Base-by-base conservation (phyloP, 1,140 invertebrate genomes). In the Paraescarpia echinospica region DNA sequence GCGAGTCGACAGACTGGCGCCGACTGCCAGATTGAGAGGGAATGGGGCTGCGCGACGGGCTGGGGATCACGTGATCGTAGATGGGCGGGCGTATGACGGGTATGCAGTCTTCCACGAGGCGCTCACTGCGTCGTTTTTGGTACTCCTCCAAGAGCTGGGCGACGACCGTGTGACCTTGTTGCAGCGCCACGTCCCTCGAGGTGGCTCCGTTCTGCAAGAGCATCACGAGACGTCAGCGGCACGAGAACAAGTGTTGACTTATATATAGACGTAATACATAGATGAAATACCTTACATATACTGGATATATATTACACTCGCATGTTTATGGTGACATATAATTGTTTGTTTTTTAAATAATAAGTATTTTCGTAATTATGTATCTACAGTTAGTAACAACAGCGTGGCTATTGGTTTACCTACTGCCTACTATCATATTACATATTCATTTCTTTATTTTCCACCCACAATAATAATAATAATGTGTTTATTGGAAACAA, bases 151-250 rank as follows among this genome's bases (percentile, higher is more conserved):
- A 92, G 4, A 93, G 59, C 88, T 93, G 92, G 1, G 93, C 89
- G 33, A 93, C 92, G 34, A 91, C 92, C 34, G 35, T 41, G 92
- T 92, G 92, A 77, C 93, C 93, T 89, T 93, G 93, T 89, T 93
- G 93, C 12, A 48, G 33, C 35, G 93, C 92, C 33, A 93, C 92
- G 48, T 93, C 93, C 51, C 51, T n/a, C 31, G 93, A n/a, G 27
- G 93, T 93, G 22, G 89, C 92, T 14, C 92, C 92, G 90, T 93
- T 93, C 93, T 93, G 35, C 27, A 92, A 92, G 35, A 77, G n/a
- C 34, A 48, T 35, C 35, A 41, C 33, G 18, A 51, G 34, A 34
- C 2, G 89, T 35, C 31, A 4, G n/a, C 35, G 35, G 18, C 18
- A 4, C 12, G 35, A 22, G 35, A 35, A 22, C n/a, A n/a, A 35